Evolutionary conservation across 2,888 invertebrate genomes (phyloP).

Genomic region (Pandemis corylana): DNA sequence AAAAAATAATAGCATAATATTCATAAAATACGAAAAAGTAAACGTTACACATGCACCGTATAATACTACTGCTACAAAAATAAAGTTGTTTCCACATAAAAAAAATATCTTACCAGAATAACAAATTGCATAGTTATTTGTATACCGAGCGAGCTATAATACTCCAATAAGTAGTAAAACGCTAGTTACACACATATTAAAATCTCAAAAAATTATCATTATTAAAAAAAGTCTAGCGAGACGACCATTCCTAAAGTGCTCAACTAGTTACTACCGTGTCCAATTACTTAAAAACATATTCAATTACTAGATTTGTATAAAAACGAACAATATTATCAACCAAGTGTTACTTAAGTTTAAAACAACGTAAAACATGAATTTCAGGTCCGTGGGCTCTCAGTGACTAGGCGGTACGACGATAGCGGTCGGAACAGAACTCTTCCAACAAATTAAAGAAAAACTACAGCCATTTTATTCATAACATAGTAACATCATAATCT

Average conservation of each 20-base stretch:
- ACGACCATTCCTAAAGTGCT: slow-evolving; percentile 79
- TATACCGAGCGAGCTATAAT: slow-evolving; percentile 79
- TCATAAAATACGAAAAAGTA: slow-evolving; percentile 75
- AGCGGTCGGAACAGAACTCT: slow-evolving; percentile 60
- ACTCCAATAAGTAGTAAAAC: slow-evolving; percentile 73
- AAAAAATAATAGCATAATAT: slow-evolving; percentile 79
- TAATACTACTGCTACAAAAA: slow-evolving; percentile 81
- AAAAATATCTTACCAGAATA: slow-evolving; percentile 82
- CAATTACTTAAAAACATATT: slow-evolving; percentile 66
- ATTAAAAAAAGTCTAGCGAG: slow-evolving; percentile 76
- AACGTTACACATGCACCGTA: slow-evolving; percentile 84
- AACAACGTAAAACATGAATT: slow-evolving; percentile 68
- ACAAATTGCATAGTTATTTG: slow-evolving; percentile 81
- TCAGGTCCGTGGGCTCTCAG: slow-evolving; percentile 79
- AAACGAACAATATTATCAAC: slow-evolving; percentile 81
- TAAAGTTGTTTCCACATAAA: slow-evolving; percentile 80
- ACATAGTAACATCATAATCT: slow-evolving; percentile 55
- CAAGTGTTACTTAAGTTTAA: slow-evolving; percentile 77
- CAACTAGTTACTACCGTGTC: slow-evolving; percentile 82
- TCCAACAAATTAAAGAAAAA: slow-evolving; percentile 62
- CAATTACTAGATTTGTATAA: slow-evolving; percentile 75
- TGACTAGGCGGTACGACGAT: slow-evolving; percentile 83
- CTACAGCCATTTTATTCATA: slow-evolving; percentile 58
- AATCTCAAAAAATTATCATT: slow-evolving; percentile 71
- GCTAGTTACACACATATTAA: slow-evolving; percentile 62